Conservation (phyloP, 2,113 vertebrate species). For the Zingel zingel region DNA sequence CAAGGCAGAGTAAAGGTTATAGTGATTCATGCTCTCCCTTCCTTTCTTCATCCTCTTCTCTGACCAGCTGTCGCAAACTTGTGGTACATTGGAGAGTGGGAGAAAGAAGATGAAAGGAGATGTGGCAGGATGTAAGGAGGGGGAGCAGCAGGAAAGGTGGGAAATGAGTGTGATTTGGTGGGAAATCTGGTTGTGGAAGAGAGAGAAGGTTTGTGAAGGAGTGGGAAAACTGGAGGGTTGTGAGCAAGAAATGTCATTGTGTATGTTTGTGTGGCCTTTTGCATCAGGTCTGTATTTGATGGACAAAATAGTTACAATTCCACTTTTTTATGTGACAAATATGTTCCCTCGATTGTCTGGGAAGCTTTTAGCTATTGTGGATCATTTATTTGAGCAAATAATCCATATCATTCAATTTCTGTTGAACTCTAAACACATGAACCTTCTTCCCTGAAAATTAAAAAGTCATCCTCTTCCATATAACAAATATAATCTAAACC, state of each 20-base stretch:
- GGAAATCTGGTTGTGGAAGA: conserved; percentile 30
- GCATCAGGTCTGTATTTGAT: not conserved
- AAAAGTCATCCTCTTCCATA: not conserved
- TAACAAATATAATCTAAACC: not conserved
- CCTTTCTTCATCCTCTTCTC: conserved; percentile 45
- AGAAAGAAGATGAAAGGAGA: conserved; percentile 7
- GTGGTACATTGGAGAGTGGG: conserved; percentile 18
- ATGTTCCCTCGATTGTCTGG: not conserved
- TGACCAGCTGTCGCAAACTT: conserved; percentile 57
- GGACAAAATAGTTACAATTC: not conserved
- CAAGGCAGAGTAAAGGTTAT: conserved; percentile 66
- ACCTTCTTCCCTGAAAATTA: not conserved
- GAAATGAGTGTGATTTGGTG: conserved; percentile 25
- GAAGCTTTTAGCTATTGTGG: not conserved
- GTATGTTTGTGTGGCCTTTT: conserved; percentile 3
- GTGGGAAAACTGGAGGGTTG: conserved; percentile 9
- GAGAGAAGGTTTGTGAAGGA: conserved; percentile 27
- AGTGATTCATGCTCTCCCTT: conserved; percentile 70
- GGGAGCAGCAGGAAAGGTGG: not conserved
- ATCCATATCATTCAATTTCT: not conserved
- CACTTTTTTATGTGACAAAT: not conserved
- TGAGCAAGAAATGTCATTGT: not conserved
- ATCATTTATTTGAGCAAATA: not conserved
- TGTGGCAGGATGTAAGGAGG: not conserved
- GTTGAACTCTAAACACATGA: not conserved